Conservation (phyloP, 1,140 invertebrate genomes). For the Leptestheria dahalacensis region DNA sequence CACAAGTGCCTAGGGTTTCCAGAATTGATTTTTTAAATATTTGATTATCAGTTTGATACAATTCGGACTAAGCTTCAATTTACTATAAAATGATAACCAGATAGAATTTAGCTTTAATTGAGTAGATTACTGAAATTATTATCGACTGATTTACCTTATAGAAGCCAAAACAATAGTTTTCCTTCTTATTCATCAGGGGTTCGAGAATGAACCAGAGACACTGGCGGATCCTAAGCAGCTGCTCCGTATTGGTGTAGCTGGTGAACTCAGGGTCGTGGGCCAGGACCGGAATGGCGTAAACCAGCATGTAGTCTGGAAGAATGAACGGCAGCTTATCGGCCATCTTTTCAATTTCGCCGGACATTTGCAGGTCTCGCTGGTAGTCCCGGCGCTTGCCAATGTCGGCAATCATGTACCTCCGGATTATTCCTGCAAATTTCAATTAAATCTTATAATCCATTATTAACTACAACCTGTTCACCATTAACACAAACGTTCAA, state of each 20-base stretch:
- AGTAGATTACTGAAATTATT: too few relatives aligned
- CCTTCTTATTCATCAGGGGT: slow-evolving; percentile 78
- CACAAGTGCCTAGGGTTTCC: slow-evolving; percentile 52
- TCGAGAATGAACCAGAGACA: slow-evolving; percentile 90
- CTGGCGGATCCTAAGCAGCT: slow-evolving; percentile 58
- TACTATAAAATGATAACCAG: too few relatives aligned
- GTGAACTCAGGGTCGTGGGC: slow-evolving; percentile 77
- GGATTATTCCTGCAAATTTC: slow-evolving; percentile 1
- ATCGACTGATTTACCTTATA: slow-evolving; percentile 44
- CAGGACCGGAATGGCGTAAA: slow-evolving; percentile 83
- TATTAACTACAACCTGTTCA: too few relatives aligned
- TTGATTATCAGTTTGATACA: too few relatives aligned
- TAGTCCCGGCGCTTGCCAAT: slow-evolving; percentile 81
- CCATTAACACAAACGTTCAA: too few relatives aligned
- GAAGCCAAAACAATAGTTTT: slow-evolving; percentile 89
- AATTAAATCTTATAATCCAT: too few relatives aligned
- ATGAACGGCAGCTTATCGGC: slow-evolving; percentile 64
- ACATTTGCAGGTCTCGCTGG: slow-evolving; percentile 55
- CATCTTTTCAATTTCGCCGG: slow-evolving; percentile 44
- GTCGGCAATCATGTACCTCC: slow-evolving; percentile 62
- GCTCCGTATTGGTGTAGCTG: slow-evolving; percentile 50
- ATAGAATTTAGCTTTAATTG: too few relatives aligned
- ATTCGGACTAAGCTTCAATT: background rate
- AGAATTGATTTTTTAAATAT: too few relatives aligned
- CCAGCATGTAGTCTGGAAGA: slow-evolving; percentile 88